These are phyloP conservation scores for Columba livia DNA, from an alignment of 2,113 vertebrate genomes.

Conservation along the genomic window DNA sequence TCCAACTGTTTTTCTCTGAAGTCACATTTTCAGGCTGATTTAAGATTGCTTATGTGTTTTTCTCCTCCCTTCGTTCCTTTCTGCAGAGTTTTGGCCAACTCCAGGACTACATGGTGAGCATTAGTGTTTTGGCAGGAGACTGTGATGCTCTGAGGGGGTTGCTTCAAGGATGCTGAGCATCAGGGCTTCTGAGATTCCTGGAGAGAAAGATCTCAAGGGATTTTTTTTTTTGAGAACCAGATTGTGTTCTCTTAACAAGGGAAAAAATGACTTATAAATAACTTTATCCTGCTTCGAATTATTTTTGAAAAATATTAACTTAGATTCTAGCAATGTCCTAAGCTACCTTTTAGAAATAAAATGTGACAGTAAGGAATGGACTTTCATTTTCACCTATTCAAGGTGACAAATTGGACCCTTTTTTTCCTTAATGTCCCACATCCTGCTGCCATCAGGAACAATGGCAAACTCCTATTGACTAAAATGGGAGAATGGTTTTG, in stretches of 20 bases:
- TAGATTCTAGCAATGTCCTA: neutral
- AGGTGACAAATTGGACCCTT: neutral
- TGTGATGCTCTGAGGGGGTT: neutral
- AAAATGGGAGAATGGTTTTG: neutral
- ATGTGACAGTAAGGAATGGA: neutral
- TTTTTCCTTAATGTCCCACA: neutral
- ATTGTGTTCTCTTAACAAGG: neutral
- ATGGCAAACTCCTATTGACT: neutral
- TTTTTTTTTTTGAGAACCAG: neutral
- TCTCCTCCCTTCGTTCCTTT: neutral
- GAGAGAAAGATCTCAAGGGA: slow-evolving; percentile 16
- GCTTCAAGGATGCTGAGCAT: slow-evolving; percentile 6
- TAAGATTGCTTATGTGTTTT: neutral
- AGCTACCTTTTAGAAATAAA: neutral
- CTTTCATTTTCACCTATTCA: slow-evolving; percentile 7
- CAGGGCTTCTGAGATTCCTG: neutral
- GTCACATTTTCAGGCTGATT: neutral
- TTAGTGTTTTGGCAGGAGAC: neutral
- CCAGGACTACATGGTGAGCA: neutral
- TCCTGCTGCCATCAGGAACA: neutral
- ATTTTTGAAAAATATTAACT: neutral
- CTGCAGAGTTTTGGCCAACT: neutral
- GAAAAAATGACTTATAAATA: neutral
- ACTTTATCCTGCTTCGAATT: neutral
- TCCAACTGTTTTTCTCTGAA: slow-evolving; percentile 46